A percentile compares a stretch with the other conserved stretches of the same genome.
Conservation (phyloP, 1,140 invertebrate genomes). For the Diorhabda sublineata region DNA sequence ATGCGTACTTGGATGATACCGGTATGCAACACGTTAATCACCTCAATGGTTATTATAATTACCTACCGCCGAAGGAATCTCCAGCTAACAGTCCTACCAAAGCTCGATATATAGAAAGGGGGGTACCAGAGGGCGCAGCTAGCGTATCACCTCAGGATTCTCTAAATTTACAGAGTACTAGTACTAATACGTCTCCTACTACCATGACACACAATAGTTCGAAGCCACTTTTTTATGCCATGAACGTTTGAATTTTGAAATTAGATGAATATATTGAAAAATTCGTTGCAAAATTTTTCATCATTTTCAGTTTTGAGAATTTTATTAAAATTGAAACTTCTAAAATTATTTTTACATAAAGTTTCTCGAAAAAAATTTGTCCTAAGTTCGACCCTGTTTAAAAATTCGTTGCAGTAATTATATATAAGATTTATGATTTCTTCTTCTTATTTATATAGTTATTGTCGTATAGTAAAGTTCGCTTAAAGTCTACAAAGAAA, state of each 20-base stretch:
- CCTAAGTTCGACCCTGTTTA: no score
- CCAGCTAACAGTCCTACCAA: constrained; percentile 46
- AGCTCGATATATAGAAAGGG: constrained; percentile 53
- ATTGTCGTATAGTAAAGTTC: no score
- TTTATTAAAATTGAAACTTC: no score
- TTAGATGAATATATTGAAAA: no score
- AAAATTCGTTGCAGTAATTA: no score
- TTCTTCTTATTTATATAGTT: no score
- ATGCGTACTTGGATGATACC: constrained; percentile 24
- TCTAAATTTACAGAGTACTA: constrained; percentile 34
- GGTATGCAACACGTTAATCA: constrained; percentile 39
- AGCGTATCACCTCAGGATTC: constrained; percentile 55
- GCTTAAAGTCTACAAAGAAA: no score
- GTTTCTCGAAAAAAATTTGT: no score
- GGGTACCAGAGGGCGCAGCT: constrained; percentile 60
- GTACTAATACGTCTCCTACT: constrained; percentile 49
- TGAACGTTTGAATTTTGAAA: constrained; percentile 56
- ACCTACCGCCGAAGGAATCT: constrained; percentile 45
- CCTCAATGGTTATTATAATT: constrained; percentile 43
- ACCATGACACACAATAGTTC: constrained; percentile 41
- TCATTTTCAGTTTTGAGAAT: no score
- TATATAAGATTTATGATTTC: no score
- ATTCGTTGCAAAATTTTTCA: no score
- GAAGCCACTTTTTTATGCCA: constrained; percentile 57
- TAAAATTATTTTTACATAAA: no score